Percentiles rank a stretch among this genome's conserved stretches.
Evolutionary conservation across 2,797 vertebrate species (phyloP).

Genomic region (Gymnoscopelus microlampas): DNA sequence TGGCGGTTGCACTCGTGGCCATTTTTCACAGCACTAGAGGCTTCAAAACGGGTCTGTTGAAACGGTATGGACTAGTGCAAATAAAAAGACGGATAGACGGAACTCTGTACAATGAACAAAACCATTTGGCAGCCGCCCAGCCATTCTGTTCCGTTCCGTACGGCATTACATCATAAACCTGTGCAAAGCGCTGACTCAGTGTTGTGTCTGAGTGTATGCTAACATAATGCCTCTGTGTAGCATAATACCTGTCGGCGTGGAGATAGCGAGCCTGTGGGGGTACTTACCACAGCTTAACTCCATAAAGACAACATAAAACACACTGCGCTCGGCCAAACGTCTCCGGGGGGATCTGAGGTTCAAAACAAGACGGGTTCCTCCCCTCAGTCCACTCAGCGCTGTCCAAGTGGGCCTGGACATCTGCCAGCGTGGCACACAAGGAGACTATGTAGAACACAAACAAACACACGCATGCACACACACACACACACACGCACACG

Average conservation of each 20-base stretch:
- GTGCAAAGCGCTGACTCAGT: slow-evolving; percentile 35
- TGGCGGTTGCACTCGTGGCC: too few relatives aligned
- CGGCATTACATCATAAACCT: slow-evolving; percentile 24
- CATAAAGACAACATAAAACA: slow-evolving; percentile 74
- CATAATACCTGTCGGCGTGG: slow-evolving; percentile 66
- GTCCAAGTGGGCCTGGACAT: slow-evolving; percentile 73
- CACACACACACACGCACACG: not conserved
- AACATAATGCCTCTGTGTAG: slow-evolving; percentile 37
- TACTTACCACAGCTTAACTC: slow-evolving; percentile 59
- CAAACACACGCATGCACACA: not conserved
- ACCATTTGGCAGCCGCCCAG: too few relatives aligned
- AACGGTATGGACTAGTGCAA: too few relatives aligned
- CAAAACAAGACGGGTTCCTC: slow-evolving; percentile 71
- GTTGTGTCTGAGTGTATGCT: slow-evolving; percentile 18
- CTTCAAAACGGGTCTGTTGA: too few relatives aligned
- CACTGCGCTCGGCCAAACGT: slow-evolving; percentile 48
- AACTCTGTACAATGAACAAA: too few relatives aligned
- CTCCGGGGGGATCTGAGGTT: slow-evolving; percentile 72
- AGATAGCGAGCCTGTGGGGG: slow-evolving; percentile 57
- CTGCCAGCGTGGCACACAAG: slow-evolving; percentile 51
- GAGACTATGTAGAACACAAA: not conserved
- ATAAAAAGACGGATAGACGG: too few relatives aligned
- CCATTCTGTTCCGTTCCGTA: slow-evolving; percentile 7
- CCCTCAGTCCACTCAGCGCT: slow-evolving; percentile 54
- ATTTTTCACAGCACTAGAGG: too few relatives aligned